A percentile compares a stretch with the other conserved stretches of the same genome.
Evolutionary conservation across 2,888 invertebrate genomes (phyloP).

Genomic region (Caenorhabditis imperialis): DNA sequence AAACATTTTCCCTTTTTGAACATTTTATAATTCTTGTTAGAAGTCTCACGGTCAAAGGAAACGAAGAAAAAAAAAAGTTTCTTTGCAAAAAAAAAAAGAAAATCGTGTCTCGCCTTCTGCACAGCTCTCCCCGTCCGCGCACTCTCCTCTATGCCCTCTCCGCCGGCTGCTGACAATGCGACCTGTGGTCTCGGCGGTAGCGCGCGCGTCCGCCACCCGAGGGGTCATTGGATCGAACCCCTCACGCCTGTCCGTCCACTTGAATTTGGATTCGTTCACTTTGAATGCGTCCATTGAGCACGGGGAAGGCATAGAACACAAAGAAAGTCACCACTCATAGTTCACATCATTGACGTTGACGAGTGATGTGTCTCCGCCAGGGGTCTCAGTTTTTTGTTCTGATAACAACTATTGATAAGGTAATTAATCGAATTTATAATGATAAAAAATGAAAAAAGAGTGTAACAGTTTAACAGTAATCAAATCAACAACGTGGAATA

Average conservation of each 20-base stretch:
- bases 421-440: too few species aligned
- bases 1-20: too few species aligned
- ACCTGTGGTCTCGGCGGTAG: slow-evolving; percentile 17
- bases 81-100: too few species aligned
- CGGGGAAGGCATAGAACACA: slow-evolving; percentile 42
- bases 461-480: too few species aligned
- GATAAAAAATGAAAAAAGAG: too few species aligned
- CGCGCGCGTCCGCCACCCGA: not conserved
- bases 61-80: too few species aligned
- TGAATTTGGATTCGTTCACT: slow-evolving; percentile 3
- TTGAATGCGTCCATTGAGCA: slow-evolving; percentile 3
- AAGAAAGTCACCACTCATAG: slow-evolving; percentile 58
- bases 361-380: slow-evolving; percentile 59
- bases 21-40: too few species aligned
- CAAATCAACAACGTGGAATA: too few species aligned
- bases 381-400: slow-evolving; percentile 55
- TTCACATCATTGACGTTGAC: slow-evolving; percentile 44
- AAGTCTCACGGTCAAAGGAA: too few species aligned
- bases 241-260: slow-evolving; percentile 8
- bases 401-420: too few species aligned
- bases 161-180: slow-evolving; percentile 1
- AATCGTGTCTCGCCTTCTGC: not conserved
- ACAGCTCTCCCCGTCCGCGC: not conserved
- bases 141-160: not conserved
- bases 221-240: slow-evolving; percentile 27